These are phyloP conservation scores for Okamejei kenojei DNA, from an alignment of 2,797 vertebrate genomes.

Conservation along the genomic window DNA sequence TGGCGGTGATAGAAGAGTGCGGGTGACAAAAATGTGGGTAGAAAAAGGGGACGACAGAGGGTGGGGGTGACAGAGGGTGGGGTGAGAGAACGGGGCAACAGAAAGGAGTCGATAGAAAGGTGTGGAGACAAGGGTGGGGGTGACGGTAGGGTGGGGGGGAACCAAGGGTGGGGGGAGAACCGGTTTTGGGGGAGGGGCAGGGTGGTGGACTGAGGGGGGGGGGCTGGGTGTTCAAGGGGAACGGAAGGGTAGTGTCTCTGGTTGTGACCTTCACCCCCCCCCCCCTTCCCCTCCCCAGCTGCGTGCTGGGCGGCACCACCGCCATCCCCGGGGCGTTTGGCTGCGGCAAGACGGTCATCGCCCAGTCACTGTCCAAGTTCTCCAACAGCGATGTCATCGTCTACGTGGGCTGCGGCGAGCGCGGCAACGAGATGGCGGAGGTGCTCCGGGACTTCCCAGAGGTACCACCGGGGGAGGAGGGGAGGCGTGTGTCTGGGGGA, in stretches of 20 bases:
- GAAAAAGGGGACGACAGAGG: too few species aligned
- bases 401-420: constrained; percentile 56
- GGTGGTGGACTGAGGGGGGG: neutral
- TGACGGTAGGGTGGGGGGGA: too few species aligned
- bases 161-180: too few species aligned
- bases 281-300: constrained; percentile 42
- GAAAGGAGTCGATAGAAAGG: too few species aligned
- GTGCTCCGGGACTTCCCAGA: constrained; percentile 56
- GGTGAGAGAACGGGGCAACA: too few species aligned
- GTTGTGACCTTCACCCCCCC: neutral
- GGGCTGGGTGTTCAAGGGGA: too few species aligned
- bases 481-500: neutral
- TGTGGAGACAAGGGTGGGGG: too few species aligned
- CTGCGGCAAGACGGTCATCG: constrained; percentile 57
- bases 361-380: constrained; percentile 55
- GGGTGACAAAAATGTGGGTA: too few species aligned
- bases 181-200: too few species aligned
- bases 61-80: too few species aligned
- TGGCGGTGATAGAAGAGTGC: too few species aligned
- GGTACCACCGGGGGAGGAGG: constrained; percentile 42
- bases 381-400: constrained; percentile 58
- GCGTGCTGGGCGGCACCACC: constrained; percentile 55
- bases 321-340: constrained; percentile 56
- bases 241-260: neutral
- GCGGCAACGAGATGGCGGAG: constrained; percentile 56